These are phyloP conservation scores for Microcebus jonahi DNA, from an alignment of 2,113 vertebrate species.

Conservation along the genomic window DNA sequence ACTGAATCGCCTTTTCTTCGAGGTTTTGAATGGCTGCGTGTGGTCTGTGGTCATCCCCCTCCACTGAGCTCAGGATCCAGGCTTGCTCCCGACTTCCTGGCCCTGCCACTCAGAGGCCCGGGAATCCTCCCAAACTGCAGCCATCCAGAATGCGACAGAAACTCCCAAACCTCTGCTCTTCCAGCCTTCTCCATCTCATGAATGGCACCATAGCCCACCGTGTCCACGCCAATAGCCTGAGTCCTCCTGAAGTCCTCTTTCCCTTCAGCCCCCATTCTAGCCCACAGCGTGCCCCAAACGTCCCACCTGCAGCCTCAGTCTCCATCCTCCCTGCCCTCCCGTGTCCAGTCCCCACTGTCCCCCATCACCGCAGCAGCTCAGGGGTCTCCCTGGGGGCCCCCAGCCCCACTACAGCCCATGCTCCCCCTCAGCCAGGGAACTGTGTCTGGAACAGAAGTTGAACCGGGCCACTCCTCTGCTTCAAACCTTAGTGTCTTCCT, in stretches of 20 bases:
- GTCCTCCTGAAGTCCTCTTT: not conserved
- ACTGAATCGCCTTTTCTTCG: not conserved
- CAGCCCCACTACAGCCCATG: no score
- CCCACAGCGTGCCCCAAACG: not conserved
- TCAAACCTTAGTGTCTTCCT: not conserved
- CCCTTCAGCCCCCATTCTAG: not conserved
- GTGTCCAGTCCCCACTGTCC: not conserved
- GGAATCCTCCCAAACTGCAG: not conserved
- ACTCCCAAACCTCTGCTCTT: no score
- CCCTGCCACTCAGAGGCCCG: not conserved
- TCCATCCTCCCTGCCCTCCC: not conserved
- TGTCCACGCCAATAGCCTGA: not conserved
- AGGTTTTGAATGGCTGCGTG: not conserved
- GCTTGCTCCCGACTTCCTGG: no score
- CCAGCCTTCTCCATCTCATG: not conserved
- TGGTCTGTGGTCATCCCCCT: no score
- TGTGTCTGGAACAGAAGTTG: not conserved
- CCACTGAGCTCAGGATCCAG: not conserved
- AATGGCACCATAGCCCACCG: not conserved
- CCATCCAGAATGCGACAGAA: not conserved
- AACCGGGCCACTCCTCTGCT: not conserved
- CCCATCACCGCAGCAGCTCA: not conserved
- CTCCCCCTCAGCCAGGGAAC: not conserved
- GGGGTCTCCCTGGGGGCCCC: not conserved
- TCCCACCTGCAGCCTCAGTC: not conserved